phyloP scores from a whole-genome alignment of 2,888 invertebrate genomes.

The Mylabris sibirica region DNA sequence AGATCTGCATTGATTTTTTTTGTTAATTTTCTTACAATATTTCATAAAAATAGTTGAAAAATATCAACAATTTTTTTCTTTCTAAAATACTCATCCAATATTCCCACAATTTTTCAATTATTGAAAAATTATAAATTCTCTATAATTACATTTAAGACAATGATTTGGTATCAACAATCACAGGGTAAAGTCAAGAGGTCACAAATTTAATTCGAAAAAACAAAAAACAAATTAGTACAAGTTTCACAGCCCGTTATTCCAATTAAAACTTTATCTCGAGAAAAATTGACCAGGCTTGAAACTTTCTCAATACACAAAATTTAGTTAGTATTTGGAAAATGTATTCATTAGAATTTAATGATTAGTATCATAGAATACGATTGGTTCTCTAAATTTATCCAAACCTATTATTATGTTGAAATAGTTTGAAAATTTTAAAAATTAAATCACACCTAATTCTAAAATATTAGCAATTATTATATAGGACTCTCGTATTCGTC shows the following conservation, averaged over 20 bases:
- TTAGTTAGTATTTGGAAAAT: background rate
- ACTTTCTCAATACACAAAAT: background rate
- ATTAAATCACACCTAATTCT: slow-evolving; percentile 11
- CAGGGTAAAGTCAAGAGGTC: slow-evolving; percentile 19
- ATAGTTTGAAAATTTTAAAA: background rate
- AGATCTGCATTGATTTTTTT: background rate
- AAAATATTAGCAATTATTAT: slow-evolving; percentile 2
- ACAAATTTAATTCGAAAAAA: background rate
- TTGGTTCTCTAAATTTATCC: background rate
- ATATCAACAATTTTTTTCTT: slow-evolving; percentile 6
- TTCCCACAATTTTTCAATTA: background rate
- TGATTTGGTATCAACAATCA: slow-evolving; percentile 31
- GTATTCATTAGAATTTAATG: background rate
- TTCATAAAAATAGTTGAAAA: slow-evolving; percentile 27
- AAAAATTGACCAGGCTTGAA: background rate
- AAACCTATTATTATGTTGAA: background rate
- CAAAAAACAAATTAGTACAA: slow-evolving; percentile 21
- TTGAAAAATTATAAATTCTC: slow-evolving; percentile 5
- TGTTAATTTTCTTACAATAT: slow-evolving; percentile 26
- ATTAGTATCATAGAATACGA: background rate
- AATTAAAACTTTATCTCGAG: background rate
- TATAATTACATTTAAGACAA: slow-evolving; percentile 2
- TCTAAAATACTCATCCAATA: background rate
- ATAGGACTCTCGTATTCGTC: background rate
- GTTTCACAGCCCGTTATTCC: slow-evolving; percentile 8